Evolutionary conservation across 2,113 vertebrate species (phyloP).

Genomic region (Albula goreensis): DNA sequence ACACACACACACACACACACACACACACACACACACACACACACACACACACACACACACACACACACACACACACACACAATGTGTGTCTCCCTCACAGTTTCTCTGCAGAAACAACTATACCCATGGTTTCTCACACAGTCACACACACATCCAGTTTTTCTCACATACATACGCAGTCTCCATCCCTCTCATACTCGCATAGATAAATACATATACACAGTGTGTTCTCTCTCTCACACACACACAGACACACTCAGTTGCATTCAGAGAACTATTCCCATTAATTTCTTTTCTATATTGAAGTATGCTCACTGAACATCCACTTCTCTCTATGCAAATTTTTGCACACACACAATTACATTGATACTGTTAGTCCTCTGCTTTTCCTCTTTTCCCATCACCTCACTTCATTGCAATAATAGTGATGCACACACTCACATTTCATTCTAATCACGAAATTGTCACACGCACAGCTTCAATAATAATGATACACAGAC

Average conservation of each 20-base stretch:
- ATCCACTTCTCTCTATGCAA: neutral
- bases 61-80: conserved; percentile 6
- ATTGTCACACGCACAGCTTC: conserved; percentile 19
- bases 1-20: neutral
- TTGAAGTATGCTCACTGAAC: neutral
- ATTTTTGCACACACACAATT: neutral
- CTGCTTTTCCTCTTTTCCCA: conserved; percentile 10
- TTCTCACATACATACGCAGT: conserved; percentile 17
- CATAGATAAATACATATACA: neutral
- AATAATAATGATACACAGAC: conserved; percentile 19
- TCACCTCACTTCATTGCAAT: conserved; percentile 19
- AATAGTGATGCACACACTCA: conserved; percentile 43
- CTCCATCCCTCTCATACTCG: neutral
- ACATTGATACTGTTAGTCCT: neutral
- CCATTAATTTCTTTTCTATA: neutral
- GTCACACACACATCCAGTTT: neutral
- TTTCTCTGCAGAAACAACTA: too few relatives aligned
- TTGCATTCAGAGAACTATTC: neutral
- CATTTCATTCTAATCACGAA: neutral
- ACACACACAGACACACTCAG: neutral
- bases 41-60: neutral
- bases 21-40: conserved; percentile 20
- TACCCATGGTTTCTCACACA: neutral
- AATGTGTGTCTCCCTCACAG: neutral
- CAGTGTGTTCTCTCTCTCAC: neutral